Evolutionary conservation across 2,113 vertebrate species (phyloP), one percentile per base, ranked within the genome.

Genomic region (Petrocephalus zakoni): DNA sequence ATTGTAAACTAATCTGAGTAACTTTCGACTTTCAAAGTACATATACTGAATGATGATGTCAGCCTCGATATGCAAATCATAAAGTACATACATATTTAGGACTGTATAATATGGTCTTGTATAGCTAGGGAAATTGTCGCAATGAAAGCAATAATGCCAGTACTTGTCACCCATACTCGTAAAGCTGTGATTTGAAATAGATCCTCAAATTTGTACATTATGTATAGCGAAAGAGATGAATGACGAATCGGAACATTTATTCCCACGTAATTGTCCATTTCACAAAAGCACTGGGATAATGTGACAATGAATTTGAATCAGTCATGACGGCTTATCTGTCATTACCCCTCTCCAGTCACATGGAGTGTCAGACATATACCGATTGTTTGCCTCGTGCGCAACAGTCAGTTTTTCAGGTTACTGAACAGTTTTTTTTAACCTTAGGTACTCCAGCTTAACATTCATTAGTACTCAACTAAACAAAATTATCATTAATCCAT

Each of bases 201-300:
- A 53, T 55, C 84, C 84, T 86, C 49, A 56, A 86, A 86, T 55
- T 86, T 55, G 22, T 55, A 13, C 84, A 55, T 34, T 55, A 86
- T 53, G 84, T 29, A 15, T 55, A 34, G 22, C 7, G 49, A 86
- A 29, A 83, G 81, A 49, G 10, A 55, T 56, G 84, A 86, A 37
- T 55, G 34, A 86, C 84, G 49, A 85, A 85, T 85, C 82, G 15
- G 46, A 49, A 19, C 25, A 55, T 86, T 53, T 86, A 52, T 86
- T 34, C 52, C 51, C 51, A 86, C 84, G 72, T 78, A 78, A 78
- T 42, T 91, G 84, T 86, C 93, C 49, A 55, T 91, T 89, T 89
- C 85, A 87, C 84, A 86, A 86, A 78, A 34, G 75, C 83, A 78
- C 87, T 85, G 75, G 6, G 91, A 93, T 94, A 92, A 94, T 29